phyloP scores from a whole-genome alignment of 2,113 vertebrate species.

The Cisticola juncidis region DNA sequence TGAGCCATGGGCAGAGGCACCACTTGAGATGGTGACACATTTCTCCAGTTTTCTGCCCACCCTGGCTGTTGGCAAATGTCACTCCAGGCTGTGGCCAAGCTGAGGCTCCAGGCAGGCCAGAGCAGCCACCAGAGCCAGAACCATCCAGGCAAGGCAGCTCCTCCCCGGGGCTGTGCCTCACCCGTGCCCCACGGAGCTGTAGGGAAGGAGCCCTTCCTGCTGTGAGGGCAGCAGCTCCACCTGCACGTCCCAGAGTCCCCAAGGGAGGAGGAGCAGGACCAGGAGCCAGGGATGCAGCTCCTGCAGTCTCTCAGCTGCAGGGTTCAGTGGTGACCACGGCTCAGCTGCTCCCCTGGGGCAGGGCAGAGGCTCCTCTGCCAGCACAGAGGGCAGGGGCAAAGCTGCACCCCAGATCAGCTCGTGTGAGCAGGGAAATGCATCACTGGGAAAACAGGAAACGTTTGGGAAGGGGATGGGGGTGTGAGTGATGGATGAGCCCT shows the following conservation, averaged over 20 bases:
- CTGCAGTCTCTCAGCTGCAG: background rate
- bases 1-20: background rate
- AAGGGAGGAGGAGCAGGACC: background rate
- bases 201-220: background rate
- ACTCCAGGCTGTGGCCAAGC: background rate
- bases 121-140: background rate
- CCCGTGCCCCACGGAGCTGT: background rate
- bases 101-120: background rate
- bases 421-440: background rate
- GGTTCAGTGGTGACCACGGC: rapidly evolving
- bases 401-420: background rate
- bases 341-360: background rate
- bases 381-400: background rate
- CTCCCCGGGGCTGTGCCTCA: background rate
- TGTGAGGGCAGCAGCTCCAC: background rate
- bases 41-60: background rate
- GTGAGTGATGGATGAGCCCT: background rate
- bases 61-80: background rate
- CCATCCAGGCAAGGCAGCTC: background rate
- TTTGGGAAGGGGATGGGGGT: background rate
- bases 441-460: background rate
- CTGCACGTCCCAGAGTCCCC: rapidly evolving
- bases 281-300: background rate
- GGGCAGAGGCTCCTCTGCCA: background rate
- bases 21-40: rapidly evolving